phyloP scores from a whole-genome alignment of 2,113 vertebrate species.

The Gasterosteus aculeatus region DNA sequence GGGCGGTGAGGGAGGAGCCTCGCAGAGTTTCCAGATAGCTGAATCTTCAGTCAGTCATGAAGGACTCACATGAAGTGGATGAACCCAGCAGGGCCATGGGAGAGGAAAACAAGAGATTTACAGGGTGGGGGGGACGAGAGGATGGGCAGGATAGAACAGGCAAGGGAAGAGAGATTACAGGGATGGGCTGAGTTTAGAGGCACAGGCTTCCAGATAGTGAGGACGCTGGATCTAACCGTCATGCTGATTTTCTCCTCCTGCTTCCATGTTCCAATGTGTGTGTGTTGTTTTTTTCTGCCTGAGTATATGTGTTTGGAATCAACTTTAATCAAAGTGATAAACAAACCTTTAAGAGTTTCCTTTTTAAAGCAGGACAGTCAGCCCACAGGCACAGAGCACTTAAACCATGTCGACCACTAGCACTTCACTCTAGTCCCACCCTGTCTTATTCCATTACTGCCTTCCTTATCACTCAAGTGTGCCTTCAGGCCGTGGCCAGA shows the following conservation, averaged over 20 bases:
- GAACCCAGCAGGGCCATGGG: conserved; percentile 29
- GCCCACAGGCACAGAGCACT: conserved; percentile 56
- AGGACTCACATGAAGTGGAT: conserved; percentile 18
- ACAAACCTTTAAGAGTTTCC: conserved; percentile 48
- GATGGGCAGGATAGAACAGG: conserved; percentile 40
- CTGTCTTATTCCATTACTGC: conserved; percentile 62
- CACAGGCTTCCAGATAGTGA: conserved; percentile 38
- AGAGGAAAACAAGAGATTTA: conserved; percentile 55
- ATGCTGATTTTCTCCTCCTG: conserved; percentile 62
- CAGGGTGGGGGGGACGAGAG: conserved; percentile 32
- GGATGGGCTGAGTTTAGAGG: conserved; percentile 43
- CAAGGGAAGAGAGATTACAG: conserved; percentile 53
- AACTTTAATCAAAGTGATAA: conserved; percentile 20
- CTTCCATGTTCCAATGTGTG: conserved; percentile 40
- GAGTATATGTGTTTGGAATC: conserved; percentile 13
- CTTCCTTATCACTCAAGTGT: conserved; percentile 69
- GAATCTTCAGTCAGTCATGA: conserved; percentile 8
- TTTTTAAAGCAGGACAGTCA: conserved; percentile 44
- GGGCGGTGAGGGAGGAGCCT: conserved; percentile 25
- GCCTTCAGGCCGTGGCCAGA: conserved; percentile 30
- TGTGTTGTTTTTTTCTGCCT: conserved; percentile 60
- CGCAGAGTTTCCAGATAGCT: conserved; percentile 32
- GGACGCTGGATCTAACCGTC: conserved; percentile 42
- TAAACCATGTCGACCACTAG: conserved; percentile 56
- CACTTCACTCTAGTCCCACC: conserved; percentile 58